A percentile compares a stretch with the other conserved stretches of the same genome.
Evolutionary conservation across 2,113 vertebrate genomes (phyloP).

Genomic region (Bubo bubo): DNA sequence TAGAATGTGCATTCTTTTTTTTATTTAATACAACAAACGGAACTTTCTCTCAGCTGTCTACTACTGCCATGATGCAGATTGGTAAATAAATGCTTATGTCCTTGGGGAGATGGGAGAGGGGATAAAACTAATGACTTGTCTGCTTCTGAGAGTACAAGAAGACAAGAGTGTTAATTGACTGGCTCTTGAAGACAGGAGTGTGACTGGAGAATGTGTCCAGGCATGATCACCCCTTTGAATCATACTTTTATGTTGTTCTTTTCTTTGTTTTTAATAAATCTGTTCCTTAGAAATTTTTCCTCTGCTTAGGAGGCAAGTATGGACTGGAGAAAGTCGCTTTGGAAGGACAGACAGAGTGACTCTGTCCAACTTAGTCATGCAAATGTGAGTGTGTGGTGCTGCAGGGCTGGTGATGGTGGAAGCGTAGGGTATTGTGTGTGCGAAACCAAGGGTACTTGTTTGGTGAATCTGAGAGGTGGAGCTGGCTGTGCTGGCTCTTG

Average conservation of each 20-base stretch:
- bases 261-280: not conserved
- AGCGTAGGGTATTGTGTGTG: not conserved
- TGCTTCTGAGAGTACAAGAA: not conserved
- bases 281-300: not conserved
- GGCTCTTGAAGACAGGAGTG: not conserved
- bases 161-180: not conserved
- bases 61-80: not conserved
- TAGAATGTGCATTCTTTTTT: not conserved
- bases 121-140: not conserved
- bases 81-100: not conserved
- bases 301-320: not conserved
- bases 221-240: slow-evolving; percentile 12
- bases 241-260: not conserved
- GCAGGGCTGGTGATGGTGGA: not conserved
- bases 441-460: not conserved
- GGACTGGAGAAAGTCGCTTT: not conserved
- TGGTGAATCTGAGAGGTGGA: not conserved
- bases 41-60: not conserved
- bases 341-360: not conserved
- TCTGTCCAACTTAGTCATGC: not conserved
- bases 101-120: not conserved
- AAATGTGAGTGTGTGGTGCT: not conserved
- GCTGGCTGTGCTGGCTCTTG: not conserved
- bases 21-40: not conserved
- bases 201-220: slow-evolving; percentile 14